Evolutionary conservation across 2,888 invertebrate species (phyloP).

Genomic region (Tetramorium bicarinatum): DNA sequence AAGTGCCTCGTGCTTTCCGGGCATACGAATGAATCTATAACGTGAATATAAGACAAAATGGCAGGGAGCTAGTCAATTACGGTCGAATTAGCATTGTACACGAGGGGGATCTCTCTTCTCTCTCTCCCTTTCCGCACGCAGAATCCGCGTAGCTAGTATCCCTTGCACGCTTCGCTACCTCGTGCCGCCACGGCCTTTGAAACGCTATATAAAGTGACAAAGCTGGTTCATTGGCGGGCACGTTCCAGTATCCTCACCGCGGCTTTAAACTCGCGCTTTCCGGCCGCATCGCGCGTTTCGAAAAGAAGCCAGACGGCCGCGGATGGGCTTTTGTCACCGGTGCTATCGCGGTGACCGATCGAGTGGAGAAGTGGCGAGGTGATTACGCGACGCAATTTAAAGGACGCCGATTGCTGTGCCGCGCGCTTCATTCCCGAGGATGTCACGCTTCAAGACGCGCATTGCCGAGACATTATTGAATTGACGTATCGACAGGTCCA

Average conservation of each 20-base stretch:
- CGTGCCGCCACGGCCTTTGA: conserved; percentile 80
- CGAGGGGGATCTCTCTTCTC: conserved; percentile 70
- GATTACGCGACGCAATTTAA: conserved; percentile 36
- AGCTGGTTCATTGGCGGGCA: conserved; percentile 77
- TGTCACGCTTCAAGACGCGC: conserved; percentile 46
- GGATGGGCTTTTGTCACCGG: neutral
- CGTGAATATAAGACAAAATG: conserved; percentile 72
- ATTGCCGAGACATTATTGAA: conserved; percentile 15
- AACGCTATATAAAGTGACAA: conserved; percentile 85
- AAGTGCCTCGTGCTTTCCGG: conserved; percentile 51
- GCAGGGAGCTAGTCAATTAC: conserved; percentile 73
- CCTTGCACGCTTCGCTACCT: conserved; percentile 76
- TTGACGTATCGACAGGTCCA: conserved; percentile 28
- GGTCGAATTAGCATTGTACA: conserved; percentile 71
- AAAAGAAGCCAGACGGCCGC: neutral
- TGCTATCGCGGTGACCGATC: conserved; percentile 40
- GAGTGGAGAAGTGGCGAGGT: conserved; percentile 11
- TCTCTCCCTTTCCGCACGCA: conserved; percentile 56
- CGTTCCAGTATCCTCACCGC: conserved; percentile 37
- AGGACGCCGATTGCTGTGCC: conserved; percentile 25
- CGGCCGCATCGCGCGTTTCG: conserved; percentile 5
- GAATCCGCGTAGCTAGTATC: conserved; percentile 73
- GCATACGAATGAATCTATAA: conserved; percentile 66
- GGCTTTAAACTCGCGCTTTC: conserved; percentile 46
- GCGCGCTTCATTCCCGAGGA: conserved; percentile 43